Evolutionary conservation across 1,140 invertebrate species (phyloP).

Genomic region (Epicauta chinensis): DNA sequence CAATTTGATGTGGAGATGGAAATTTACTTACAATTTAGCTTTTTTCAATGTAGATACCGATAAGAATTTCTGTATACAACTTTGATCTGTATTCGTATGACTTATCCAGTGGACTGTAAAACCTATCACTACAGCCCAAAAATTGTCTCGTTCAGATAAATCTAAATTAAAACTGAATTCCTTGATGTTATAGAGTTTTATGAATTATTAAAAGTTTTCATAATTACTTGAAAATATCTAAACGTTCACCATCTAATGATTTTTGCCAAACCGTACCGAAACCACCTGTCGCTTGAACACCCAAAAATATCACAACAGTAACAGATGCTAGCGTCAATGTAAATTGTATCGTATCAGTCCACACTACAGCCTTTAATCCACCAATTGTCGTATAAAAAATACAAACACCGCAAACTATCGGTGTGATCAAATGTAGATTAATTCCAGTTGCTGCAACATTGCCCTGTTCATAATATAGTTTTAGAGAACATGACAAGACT

Average conservation of each 20-base stretch:
- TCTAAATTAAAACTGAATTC: slow-evolving; percentile 52
- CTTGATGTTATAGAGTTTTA: slow-evolving; percentile 42
- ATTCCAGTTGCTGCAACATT: slow-evolving; percentile 66
- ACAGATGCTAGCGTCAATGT: slow-evolving; percentile 61
- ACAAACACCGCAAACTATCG: slow-evolving; percentile 63
- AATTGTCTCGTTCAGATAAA: slow-evolving; percentile 49
- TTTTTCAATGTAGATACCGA: slow-evolving; percentile 47
- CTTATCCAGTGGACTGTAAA: slow-evolving; percentile 51
- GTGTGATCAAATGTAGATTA: slow-evolving; percentile 55
- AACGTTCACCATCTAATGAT: slow-evolving; percentile 20
- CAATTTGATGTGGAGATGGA: background rate
- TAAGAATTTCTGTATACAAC: slow-evolving; percentile 55
- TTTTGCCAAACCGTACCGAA: slow-evolving; percentile 25
- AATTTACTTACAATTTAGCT: slow-evolving; percentile 45
- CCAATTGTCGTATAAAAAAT: slow-evolving; percentile 73
- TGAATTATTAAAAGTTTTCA: too few species aligned
- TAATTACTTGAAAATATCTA: slow-evolving; percentile 23
- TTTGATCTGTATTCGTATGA: slow-evolving; percentile 54
- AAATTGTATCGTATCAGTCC: slow-evolving; percentile 64
- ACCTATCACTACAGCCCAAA: slow-evolving; percentile 55
- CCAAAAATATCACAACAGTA: slow-evolving; percentile 53
- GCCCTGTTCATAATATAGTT: too few species aligned
- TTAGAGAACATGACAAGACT: too few species aligned
- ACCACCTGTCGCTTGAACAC: slow-evolving; percentile 42
- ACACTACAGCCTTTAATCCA: slow-evolving; percentile 67